Conservation (phyloP, 1,140 invertebrate genomes). For the Drosophila pseudoobscura region DNA sequence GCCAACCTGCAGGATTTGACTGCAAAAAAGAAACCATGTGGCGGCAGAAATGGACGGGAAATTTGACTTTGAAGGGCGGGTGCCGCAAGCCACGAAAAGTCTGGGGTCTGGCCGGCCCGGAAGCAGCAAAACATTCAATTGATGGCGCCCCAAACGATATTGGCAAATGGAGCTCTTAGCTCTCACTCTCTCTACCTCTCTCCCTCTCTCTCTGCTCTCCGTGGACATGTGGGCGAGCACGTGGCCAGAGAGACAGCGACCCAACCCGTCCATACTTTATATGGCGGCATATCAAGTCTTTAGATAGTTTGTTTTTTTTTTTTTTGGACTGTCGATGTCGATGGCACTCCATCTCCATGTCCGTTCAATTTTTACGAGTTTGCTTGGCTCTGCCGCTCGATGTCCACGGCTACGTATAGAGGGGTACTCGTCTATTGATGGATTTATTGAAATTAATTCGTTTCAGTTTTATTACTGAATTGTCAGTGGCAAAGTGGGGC, state of each 20-base stretch:
- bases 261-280: conserved; percentile 27
- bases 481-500: conserved; percentile 23
- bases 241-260: conserved; percentile 23
- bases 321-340: conserved; percentile 18
- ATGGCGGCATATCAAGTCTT: conserved; percentile 22
- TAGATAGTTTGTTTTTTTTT: conserved; percentile 29
- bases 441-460: conserved; percentile 80
- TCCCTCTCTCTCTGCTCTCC: background rate
- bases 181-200: background rate
- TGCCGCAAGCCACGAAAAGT: background rate
- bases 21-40: conserved; percentile 19
- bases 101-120: conserved; percentile 36
- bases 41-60: conserved; percentile 35
- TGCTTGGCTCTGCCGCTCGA: background rate
- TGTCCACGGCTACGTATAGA: background rate
- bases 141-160: conserved; percentile 52
- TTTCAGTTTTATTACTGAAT: conserved; percentile 55
- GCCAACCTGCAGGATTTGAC: background rate
- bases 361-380: conserved; percentile 19
- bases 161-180: conserved; percentile 42
- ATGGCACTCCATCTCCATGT: conserved; percentile 21
- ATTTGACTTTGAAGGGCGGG: conserved; percentile 40
- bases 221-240: conserved; percentile 53
- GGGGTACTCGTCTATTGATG: conserved; percentile 49
- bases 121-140: conserved; percentile 72